Conservation (phyloP, 2,888 invertebrate species). For the Monoplex corrugatus region DNA sequence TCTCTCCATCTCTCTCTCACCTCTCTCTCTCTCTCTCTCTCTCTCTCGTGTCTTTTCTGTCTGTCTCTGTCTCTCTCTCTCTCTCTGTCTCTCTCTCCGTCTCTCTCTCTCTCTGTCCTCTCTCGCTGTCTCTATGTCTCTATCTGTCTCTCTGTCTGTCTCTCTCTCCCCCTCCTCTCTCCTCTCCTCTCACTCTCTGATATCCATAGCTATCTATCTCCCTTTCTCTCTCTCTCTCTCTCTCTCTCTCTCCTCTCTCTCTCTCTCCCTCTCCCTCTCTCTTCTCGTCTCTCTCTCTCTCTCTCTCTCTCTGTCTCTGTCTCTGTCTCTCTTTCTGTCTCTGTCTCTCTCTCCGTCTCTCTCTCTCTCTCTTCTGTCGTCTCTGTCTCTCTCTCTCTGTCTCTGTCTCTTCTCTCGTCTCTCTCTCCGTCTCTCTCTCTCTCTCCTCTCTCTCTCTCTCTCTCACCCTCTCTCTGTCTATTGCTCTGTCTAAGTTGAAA, state of each 20-base stretch:
- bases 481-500: too few relatives aligned
- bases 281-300: conserved; percentile 13
- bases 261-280: background rate
- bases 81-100: background rate
- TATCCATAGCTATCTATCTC: too few relatives aligned
- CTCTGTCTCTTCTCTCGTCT: background rate
- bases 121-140: background rate
- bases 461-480: too few relatives aligned
- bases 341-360: too few relatives aligned
- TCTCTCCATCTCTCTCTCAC: too few relatives aligned
- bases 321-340: too few relatives aligned
- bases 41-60: background rate
- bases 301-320: background rate
- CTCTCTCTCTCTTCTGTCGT: conserved; percentile 22
- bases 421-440: background rate
- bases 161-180: conserved; percentile 12
- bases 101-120: background rate
- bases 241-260: conserved; percentile 25
- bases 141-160: background rate
- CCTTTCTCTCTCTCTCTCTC: too few relatives aligned
- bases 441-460: background rate
- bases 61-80: conserved; percentile 11
- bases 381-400: too few relatives aligned
- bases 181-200: background rate
- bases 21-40: conserved; percentile 23